Percentiles rank a stretch among this genome's conserved stretches.
phyloP scores from a whole-genome alignment of 2,113 vertebrate species.

The Ornithorhynchus anatinus region DNA sequence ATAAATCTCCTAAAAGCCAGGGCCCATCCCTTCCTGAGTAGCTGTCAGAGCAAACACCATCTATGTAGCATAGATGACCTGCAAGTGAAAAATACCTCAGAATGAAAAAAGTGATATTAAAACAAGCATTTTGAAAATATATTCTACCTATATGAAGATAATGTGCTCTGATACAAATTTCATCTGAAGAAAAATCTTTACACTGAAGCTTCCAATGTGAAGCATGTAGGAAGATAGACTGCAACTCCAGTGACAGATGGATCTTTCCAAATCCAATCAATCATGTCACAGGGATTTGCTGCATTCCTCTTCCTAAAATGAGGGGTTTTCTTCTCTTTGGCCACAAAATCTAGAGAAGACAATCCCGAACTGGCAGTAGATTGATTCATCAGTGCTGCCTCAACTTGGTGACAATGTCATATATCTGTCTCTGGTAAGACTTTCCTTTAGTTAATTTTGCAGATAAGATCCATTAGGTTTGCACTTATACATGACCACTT shows the following conservation, averaged over 20 bases:
- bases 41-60: too few relatives aligned
- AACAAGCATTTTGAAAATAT: too few relatives aligned
- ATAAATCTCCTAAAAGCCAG: too few relatives aligned
- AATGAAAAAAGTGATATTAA: too few relatives aligned
- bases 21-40: too few relatives aligned
- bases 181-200: conserved; percentile 9
- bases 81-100: too few relatives aligned
- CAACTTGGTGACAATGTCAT: neutral
- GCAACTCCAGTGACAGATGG: neutral
- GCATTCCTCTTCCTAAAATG: neutral
- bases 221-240: neutral
- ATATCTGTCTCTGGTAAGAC: neutral
- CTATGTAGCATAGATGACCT: too few relatives aligned
- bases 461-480: neutral
- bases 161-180: neutral
- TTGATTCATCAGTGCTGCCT: too few relatives aligned
- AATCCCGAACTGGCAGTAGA: too few relatives aligned
- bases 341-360: neutral
- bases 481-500: too few relatives aligned
- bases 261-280: neutral
- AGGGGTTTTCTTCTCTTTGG: neutral
- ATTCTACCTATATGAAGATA: neutral
- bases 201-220: neutral
- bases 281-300: neutral
- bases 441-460: neutral